Percentiles rank a stretch among this genome's conserved stretches.
These are phyloP conservation scores for Metellina segmentata DNA, from an alignment of 2,888 invertebrate species.

Conservation along the genomic window DNA sequence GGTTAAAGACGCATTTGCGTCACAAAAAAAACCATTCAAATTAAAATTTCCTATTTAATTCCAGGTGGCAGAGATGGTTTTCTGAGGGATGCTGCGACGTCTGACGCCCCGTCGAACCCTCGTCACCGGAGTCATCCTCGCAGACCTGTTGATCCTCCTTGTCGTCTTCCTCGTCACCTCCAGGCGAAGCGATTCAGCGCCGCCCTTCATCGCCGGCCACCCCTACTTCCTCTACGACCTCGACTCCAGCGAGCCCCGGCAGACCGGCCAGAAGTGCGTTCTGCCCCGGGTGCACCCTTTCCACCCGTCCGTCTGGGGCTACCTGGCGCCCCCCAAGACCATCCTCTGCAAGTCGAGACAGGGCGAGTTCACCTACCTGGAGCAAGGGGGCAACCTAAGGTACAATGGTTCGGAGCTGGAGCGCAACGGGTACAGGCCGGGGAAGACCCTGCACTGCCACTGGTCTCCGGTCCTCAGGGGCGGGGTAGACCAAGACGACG, in stretches of 20 bases:
- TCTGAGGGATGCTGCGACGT: slow-evolving; percentile 47
- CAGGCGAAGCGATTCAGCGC: slow-evolving; percentile 3
- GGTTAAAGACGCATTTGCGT: too few species aligned
- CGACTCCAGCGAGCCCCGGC: slow-evolving; percentile 34
- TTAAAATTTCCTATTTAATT: too few species aligned
- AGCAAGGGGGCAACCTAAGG: slow-evolving; percentile 18
- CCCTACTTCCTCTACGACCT: slow-evolving; percentile 72
- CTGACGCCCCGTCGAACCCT: slow-evolving; percentile 5
- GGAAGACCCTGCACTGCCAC: slow-evolving; percentile 40
- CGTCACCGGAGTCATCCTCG: slow-evolving; percentile 11
- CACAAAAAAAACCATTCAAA: too few species aligned
- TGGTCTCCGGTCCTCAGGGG: slow-evolving; percentile 47
- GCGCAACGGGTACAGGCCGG: slow-evolving; percentile 7
- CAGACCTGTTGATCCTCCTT: background rate
- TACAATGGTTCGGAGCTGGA: slow-evolving; percentile 28
- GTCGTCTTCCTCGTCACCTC: slow-evolving; percentile 6
- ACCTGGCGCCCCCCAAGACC: slow-evolving; percentile 23
- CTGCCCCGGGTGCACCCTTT: slow-evolving; percentile 70
- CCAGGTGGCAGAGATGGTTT: slow-evolving; percentile 6
- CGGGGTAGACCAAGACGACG: background rate
- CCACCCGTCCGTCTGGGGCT: slow-evolving; percentile 69
- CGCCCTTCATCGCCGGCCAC: slow-evolving; percentile 30
- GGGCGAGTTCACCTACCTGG: slow-evolving; percentile 38
- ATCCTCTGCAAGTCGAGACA: slow-evolving; percentile 56
- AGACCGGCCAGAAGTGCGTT: slow-evolving; percentile 54